Evolutionary conservation across 2,888 invertebrate genomes (phyloP).

Genomic region (Monoplex corrugatus): DNA sequence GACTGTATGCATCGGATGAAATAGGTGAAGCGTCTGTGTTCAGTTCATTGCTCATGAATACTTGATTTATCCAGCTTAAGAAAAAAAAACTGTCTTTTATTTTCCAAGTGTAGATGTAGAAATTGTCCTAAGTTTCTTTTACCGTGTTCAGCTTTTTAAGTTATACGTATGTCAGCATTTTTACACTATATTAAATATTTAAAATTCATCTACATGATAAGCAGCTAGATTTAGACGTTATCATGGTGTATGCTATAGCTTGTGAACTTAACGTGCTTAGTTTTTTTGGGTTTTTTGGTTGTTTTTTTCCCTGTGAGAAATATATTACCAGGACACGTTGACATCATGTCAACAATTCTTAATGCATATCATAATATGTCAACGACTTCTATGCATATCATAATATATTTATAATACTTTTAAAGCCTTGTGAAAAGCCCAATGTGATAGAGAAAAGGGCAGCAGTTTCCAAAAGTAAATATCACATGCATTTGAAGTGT

Average conservation of each 20-base stretch:
- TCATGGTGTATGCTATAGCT: no score
- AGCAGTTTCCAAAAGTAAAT: conserved; percentile 17
- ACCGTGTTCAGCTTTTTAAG: not conserved
- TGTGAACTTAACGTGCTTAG: no score
- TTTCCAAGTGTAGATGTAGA: not conserved
- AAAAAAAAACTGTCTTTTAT: not conserved
- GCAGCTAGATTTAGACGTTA: no score
- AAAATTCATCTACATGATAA: no score
- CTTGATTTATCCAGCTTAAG: not conserved
- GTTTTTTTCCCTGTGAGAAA: not conserved
- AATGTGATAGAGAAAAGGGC: conserved; percentile 38
- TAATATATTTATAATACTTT: not conserved
- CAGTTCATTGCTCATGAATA: no score
- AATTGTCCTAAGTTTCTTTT: not conserved
- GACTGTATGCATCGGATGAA: no score
- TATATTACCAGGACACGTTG: conserved; percentile 12
- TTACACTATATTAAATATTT: not conserved
- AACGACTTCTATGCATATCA: not conserved
- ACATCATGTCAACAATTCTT: not conserved
- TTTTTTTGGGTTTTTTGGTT: not conserved
- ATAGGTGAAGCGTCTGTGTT: no score
- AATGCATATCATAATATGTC: not conserved
- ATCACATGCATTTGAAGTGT: conserved; percentile 4
- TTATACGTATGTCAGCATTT: not conserved
- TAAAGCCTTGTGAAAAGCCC: not conserved